Conservation (phyloP, 2,113 vertebrate genomes). For the Struthidea cinerea region DNA sequence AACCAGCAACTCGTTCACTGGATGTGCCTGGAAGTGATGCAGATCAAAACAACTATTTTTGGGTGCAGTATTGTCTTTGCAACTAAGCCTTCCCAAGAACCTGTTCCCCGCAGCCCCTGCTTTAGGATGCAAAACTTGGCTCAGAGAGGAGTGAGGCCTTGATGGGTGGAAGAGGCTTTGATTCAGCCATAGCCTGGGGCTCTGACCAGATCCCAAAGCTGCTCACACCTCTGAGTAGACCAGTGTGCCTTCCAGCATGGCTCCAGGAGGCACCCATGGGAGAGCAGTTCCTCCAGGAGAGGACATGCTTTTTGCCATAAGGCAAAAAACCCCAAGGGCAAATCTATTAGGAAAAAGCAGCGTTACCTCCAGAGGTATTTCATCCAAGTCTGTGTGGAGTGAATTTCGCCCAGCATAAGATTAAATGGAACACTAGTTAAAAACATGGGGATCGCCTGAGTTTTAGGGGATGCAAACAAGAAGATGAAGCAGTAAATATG, state of each 20-base stretch:
- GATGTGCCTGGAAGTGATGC: neutral
- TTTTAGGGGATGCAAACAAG: neutral
- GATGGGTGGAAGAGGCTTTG: neutral
- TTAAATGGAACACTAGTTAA: neutral
- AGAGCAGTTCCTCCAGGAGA: neutral
- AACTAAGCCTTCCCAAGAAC: neutral
- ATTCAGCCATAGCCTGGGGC: neutral
- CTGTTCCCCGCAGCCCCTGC: neutral
- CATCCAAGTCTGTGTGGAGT: neutral
- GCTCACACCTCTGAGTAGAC: neutral
- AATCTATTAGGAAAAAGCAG: neutral
- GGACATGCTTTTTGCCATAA: neutral
- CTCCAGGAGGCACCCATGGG: neutral
- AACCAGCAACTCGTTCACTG: neutral
- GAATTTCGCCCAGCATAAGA: neutral
- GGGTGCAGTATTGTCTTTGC: neutral
- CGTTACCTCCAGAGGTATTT: neutral
- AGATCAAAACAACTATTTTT: neutral
- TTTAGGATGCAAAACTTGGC: neutral
- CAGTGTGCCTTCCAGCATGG: neutral
- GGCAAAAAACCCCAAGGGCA: neutral
- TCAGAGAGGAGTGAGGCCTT: neutral
- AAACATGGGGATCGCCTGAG: neutral
- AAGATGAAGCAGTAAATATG: neutral
- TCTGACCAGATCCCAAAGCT: neutral